phyloP scores from a whole-genome alignment of 2,113 vertebrate species.

The Gymnocephalus cernua region DNA sequence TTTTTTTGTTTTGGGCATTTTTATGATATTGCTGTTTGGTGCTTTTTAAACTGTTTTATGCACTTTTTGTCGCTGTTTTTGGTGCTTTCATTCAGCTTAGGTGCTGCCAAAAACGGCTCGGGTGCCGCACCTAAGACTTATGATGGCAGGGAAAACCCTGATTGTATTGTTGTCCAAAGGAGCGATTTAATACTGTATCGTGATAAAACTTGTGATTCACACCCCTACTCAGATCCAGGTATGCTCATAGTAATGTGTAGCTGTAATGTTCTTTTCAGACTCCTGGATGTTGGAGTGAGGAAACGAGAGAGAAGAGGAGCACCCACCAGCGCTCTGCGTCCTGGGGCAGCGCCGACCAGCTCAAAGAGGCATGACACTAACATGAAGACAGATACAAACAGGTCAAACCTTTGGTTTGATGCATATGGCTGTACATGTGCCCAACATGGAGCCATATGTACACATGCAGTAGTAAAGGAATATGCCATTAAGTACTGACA shows the following conservation, averaged over 20 bases:
- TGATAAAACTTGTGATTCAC: no score
- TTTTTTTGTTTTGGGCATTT: no score
- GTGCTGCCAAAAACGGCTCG: no score
- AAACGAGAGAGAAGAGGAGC: slow-evolving; percentile 84
- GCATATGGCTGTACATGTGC: neutral
- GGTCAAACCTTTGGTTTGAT: neutral
- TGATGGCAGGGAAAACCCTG: no score
- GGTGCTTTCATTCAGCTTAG: no score
- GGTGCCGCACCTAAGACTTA: no score
- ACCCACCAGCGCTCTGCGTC: slow-evolving; percentile 92
- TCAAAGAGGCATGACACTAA: slow-evolving; percentile 88
- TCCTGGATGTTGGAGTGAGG: slow-evolving; percentile 92
- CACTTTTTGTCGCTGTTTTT: no score
- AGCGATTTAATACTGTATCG: no score
- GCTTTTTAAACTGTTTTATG: no score
- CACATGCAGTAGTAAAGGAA: neutral
- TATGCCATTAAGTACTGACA: no score
- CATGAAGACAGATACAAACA: neutral
- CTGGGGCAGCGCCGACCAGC: slow-evolving; percentile 92
- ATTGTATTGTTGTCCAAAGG: no score
- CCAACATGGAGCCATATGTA: neutral
- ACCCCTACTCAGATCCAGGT: neutral
- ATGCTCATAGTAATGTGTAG: neutral
- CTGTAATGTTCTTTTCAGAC: slow-evolving; percentile 83
- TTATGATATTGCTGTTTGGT: no score